These are phyloP conservation scores for Orthosia gracilis DNA, from an alignment of 2,888 invertebrate species.

Conservation along the genomic window DNA sequence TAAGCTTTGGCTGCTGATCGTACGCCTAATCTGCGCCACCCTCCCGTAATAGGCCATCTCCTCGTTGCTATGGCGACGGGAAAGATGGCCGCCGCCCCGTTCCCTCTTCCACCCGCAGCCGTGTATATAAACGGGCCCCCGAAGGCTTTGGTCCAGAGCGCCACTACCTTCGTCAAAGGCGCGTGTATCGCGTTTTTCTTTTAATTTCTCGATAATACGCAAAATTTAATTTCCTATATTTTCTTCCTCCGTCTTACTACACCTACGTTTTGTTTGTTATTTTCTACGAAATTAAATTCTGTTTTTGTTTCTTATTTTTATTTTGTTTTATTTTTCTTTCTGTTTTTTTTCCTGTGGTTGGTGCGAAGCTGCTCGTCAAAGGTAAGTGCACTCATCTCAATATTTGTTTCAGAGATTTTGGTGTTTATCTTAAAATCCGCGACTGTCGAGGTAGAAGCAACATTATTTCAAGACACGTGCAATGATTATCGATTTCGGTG, in stretches of 20 bases:
- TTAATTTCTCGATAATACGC: conserved; percentile 75
- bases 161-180: conserved; percentile 80
- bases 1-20: conserved; percentile 75
- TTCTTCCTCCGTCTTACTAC: conserved; percentile 60
- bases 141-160: conserved; percentile 80
- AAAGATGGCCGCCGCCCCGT: conserved; percentile 87
- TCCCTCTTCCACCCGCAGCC: conserved; percentile 74
- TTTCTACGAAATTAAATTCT: conserved; percentile 67
- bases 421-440: conserved; percentile 24
- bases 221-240: conserved; percentile 66
- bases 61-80: conserved; percentile 86
- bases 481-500: conserved; percentile 78
- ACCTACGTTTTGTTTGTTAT: conserved; percentile 46
- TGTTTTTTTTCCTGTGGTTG: conserved; percentile 73
- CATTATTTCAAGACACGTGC: conserved; percentile 66
- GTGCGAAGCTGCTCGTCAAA: conserved; percentile 70
- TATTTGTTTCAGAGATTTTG: conserved; percentile 57
- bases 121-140: conserved; percentile 85
- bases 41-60: conserved; percentile 91
- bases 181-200: conserved; percentile 76
- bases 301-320: conserved; percentile 63
- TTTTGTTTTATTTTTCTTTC: conserved; percentile 69
- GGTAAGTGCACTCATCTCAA: conserved; percentile 77
- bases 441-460: conserved; percentile 26
- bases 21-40: conserved; percentile 90